A percentile compares a stretch with the other conserved stretches of the same genome.
Evolutionary conservation across 2,113 vertebrate genomes (phyloP).

Genomic region (Eleginops maclovinus): DNA sequence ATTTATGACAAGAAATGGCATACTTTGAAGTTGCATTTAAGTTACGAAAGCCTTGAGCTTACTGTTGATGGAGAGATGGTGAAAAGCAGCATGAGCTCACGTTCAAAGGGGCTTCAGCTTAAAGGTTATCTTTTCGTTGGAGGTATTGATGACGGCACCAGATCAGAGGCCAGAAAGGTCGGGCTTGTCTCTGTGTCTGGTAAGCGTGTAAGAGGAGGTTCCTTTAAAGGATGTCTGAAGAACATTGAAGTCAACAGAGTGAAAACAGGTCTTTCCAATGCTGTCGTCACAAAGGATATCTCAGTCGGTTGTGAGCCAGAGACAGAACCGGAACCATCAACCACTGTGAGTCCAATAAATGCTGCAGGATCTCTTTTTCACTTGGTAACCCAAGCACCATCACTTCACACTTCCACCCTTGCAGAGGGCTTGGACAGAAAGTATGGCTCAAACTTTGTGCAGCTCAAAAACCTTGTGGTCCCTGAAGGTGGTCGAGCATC

Average conservation of each 20-base stretch:
- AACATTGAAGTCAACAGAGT: slow-evolving; percentile 84
- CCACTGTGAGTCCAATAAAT: slow-evolving; percentile 54
- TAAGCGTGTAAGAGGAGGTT: slow-evolving; percentile 85
- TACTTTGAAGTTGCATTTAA: slow-evolving; percentile 83
- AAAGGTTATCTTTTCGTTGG: slow-evolving; percentile 88
- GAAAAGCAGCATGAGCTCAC: slow-evolving; percentile 77
- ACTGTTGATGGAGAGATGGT: slow-evolving; percentile 85
- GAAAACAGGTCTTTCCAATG: slow-evolving; percentile 85
- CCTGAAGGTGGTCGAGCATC: slow-evolving; percentile 86
- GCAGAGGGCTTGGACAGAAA: slow-evolving; percentile 75
- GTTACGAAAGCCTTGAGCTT: slow-evolving; percentile 84
- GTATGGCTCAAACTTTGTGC: slow-evolving; percentile 79
- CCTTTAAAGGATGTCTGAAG: slow-evolving; percentile 92
- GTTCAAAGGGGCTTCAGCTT: slow-evolving; percentile 77
- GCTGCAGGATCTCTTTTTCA: slow-evolving; percentile 37
- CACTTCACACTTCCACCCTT: slow-evolving; percentile 63
- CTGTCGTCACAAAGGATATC: slow-evolving; percentile 89
- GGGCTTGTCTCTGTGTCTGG: slow-evolving; percentile 85
- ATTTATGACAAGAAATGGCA: slow-evolving; percentile 91
- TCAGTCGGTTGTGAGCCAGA: slow-evolving; percentile 89
- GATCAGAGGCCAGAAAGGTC: slow-evolving; percentile 82
- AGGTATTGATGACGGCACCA: slow-evolving; percentile 84
- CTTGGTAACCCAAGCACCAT: slow-evolving; percentile 65
- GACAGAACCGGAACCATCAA: slow-evolving; percentile 63
- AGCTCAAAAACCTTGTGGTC: slow-evolving; percentile 87